A percentile compares a stretch with the other conserved stretches of the same genome.
These are phyloP conservation scores for Ctena decussata DNA, from an alignment of 2,888 invertebrate species.

Conservation along the genomic window DNA sequence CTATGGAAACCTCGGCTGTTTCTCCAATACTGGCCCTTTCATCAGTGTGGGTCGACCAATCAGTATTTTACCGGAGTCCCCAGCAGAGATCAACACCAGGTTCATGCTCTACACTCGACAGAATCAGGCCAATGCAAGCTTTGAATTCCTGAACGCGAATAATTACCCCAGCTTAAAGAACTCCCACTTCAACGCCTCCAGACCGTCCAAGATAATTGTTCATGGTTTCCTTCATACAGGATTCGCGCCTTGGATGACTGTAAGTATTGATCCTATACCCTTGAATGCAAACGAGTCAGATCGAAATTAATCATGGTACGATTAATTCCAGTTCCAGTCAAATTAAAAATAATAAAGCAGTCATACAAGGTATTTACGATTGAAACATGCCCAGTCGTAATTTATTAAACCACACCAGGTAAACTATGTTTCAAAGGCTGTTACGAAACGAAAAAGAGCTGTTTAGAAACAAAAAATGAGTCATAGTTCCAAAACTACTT, in stretches of 20 bases:
- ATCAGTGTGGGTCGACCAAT: slow-evolving; percentile 90
- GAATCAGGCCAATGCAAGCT: slow-evolving; percentile 27
- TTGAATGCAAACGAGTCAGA: too few species aligned
- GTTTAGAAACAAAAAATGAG: too few species aligned
- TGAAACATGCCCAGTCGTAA: too few species aligned
- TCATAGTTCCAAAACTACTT: too few species aligned
- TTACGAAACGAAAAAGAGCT: too few species aligned
- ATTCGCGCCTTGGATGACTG: slow-evolving; percentile 73
- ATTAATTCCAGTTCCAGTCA: too few species aligned
- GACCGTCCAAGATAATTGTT: slow-evolving; percentile 71
- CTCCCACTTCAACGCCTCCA: slow-evolving; percentile 67
- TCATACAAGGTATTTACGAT: too few species aligned
- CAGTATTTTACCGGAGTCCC: slow-evolving; percentile 72
- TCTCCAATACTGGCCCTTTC: slow-evolving; percentile 91
- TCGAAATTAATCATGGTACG: too few species aligned
- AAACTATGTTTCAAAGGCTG: too few species aligned
- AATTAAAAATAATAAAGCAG: too few species aligned
- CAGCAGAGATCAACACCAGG: slow-evolving; percentile 63
- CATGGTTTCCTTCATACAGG: slow-evolving; percentile 80
- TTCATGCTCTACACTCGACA: slow-evolving; percentile 72
- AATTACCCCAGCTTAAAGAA: slow-evolving; percentile 53
- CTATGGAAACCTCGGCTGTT: slow-evolving; percentile 96
- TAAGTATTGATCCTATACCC: too few species aligned
- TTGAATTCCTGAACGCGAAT: slow-evolving; percentile 60
- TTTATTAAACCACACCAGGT: too few species aligned